These are phyloP conservation scores for Mastacembelus armatus DNA, from an alignment of 2,797 vertebrate genomes.

Conservation along the genomic window DNA sequence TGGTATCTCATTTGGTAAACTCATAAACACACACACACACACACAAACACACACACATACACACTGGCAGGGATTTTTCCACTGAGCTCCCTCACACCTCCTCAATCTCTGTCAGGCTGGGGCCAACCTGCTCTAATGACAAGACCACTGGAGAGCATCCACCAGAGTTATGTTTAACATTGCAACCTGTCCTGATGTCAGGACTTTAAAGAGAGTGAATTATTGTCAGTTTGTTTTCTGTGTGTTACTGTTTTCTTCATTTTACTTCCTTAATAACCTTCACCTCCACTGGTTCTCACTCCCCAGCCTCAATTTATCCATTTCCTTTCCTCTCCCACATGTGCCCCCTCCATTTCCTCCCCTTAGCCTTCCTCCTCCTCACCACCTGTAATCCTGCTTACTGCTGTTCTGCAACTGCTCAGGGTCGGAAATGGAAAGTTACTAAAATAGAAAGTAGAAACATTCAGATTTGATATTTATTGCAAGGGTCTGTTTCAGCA, in stretches of 20 bases:
- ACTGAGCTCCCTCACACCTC: constrained; percentile 2
- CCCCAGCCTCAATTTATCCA: background rate
- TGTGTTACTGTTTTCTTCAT: background rate
- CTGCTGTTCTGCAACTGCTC: constrained; percentile 58
- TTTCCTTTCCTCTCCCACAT: background rate
- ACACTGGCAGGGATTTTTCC: background rate
- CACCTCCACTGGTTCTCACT: background rate
- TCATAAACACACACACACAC: constrained; percentile 11
- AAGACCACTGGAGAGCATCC: constrained; percentile 3
- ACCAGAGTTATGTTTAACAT: background rate
- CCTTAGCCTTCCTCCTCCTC: constrained; percentile 19
- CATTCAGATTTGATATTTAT: no score
- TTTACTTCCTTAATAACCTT: background rate
- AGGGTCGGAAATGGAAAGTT: constrained; percentile 31
- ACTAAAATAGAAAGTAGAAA: constrained; percentile 4
- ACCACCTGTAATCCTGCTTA: constrained; percentile 63
- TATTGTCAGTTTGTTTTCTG: background rate
- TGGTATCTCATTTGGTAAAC: constrained; percentile 38
- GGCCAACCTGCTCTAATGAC: constrained; percentile 17
- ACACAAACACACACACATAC: constrained; percentile 16
- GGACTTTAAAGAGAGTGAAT: background rate
- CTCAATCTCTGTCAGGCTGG: constrained; percentile 14
- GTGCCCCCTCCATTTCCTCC: background rate
- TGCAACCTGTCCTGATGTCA: background rate
- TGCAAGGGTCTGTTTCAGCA: no score